phyloP scores from a whole-genome alignment of 2,113 vertebrate genomes.

The Caranx ignobilis region DNA sequence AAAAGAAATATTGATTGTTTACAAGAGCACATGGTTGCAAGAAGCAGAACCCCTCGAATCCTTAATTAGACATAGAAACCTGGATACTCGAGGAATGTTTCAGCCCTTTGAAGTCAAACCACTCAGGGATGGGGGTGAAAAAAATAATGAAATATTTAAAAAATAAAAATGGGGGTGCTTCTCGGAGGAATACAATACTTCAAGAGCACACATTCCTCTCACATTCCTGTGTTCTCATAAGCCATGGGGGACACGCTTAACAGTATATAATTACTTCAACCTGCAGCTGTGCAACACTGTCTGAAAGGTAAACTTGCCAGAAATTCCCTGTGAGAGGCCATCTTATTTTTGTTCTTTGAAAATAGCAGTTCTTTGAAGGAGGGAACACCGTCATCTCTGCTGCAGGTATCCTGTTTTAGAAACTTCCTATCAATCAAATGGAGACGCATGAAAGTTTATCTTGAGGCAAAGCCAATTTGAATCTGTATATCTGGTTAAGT shows the following conservation, averaged over 20 bases:
- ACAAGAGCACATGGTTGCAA: slow-evolving; percentile 57
- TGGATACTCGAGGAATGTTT: slow-evolving; percentile 76
- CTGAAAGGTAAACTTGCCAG: slow-evolving; percentile 67
- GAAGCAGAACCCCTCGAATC: slow-evolving; percentile 65
- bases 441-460: slow-evolving; percentile 61
- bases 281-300: slow-evolving; percentile 55
- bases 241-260: slow-evolving; percentile 65
- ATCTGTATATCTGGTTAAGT: slow-evolving; percentile 40
- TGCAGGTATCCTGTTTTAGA: slow-evolving; percentile 69
- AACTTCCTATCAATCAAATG: slow-evolving; percentile 68
- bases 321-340: slow-evolving; percentile 69
- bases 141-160: slow-evolving; percentile 64
- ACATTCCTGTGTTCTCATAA: slow-evolving; percentile 54
- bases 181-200: slow-evolving; percentile 74
- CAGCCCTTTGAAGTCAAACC: slow-evolving; percentile 76
- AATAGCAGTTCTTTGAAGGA: slow-evolving; percentile 68
- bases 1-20: slow-evolving; percentile 74
- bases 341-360: slow-evolving; percentile 70
- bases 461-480: slow-evolving; percentile 66
- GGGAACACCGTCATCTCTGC: slow-evolving; percentile 57
- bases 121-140: slow-evolving; percentile 37
- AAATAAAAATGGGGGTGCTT: slow-evolving; percentile 55
- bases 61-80: slow-evolving; percentile 80
- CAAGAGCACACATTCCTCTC: slow-evolving; percentile 68
- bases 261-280: slow-evolving; percentile 76